Conservation (phyloP, 2,113 vertebrate genomes). For the Chaetura pelagica region DNA sequence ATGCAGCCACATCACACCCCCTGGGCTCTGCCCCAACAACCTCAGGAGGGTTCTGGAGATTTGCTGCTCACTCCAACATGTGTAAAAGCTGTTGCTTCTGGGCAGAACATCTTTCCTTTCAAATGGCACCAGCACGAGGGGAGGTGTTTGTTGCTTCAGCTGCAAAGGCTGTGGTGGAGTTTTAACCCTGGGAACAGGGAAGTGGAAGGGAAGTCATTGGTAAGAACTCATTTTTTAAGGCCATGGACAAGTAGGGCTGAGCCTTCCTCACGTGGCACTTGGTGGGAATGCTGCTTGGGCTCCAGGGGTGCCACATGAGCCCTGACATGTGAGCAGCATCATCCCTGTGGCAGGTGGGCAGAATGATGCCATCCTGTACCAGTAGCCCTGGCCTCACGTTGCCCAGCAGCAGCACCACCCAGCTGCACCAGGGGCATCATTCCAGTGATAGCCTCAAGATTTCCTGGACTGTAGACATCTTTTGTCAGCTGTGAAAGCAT, state of each 20-base stretch:
- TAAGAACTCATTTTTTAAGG: not conserved
- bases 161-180: not conserved
- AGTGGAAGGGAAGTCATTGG: not conserved
- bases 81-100: not conserved
- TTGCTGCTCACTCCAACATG: not conserved
- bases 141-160: not conserved
- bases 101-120: not conserved
- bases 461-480: fast-evolving
- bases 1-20: not conserved
- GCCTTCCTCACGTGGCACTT: not conserved
- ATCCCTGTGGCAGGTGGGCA: not conserved
- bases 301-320: not conserved
- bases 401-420: not conserved
- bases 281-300: not conserved
- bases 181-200: not conserved
- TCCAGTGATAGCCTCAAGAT: not conserved
- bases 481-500: not conserved
- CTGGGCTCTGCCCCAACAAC: not conserved
- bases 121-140: not conserved
- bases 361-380: not conserved
- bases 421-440: not conserved
- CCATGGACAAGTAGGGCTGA: not conserved
- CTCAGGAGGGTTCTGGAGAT: not conserved
- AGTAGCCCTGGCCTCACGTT: not conserved
- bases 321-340: not conserved